phyloP scores from a whole-genome alignment of 1,140 invertebrate genomes.

The Drosophila tani region DNA sequence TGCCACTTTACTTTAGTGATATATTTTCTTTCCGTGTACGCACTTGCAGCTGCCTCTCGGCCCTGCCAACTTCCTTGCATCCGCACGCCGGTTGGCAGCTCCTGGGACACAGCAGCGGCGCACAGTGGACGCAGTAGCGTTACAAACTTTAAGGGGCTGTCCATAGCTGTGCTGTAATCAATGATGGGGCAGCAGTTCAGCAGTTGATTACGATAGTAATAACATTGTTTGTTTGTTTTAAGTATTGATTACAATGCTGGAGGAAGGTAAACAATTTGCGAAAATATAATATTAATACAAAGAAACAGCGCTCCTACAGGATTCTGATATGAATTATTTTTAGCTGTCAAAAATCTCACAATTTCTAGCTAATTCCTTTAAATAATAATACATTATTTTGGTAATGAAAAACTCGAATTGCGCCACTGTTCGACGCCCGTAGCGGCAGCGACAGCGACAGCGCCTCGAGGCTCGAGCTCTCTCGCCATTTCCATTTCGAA shows the following conservation, averaged over 20 bases:
- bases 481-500: constrained; percentile 63
- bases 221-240: too few relatives aligned
- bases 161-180: background rate
- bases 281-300: background rate
- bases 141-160: background rate
- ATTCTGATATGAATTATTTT: background rate
- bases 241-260: too few relatives aligned
- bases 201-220: background rate
- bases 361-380: too few relatives aligned
- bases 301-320: too few relatives aligned
- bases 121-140: background rate
- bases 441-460: constrained; percentile 11
- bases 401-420: background rate
- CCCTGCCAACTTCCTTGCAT: constrained; percentile 17
- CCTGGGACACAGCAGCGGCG: background rate
- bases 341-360: background rate
- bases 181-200: too few relatives aligned
- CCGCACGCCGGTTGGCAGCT: constrained; percentile 23
- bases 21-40: constrained; percentile 9
- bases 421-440: constrained; percentile 10
- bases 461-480: constrained; percentile 3
- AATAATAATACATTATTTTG: background rate
- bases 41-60: constrained; percentile 11
- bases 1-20: too few relatives aligned
- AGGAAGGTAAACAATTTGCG: background rate